phyloP scores from a whole-genome alignment of 2,888 invertebrate genomes.

The Xanthorhoe designata region DNA sequence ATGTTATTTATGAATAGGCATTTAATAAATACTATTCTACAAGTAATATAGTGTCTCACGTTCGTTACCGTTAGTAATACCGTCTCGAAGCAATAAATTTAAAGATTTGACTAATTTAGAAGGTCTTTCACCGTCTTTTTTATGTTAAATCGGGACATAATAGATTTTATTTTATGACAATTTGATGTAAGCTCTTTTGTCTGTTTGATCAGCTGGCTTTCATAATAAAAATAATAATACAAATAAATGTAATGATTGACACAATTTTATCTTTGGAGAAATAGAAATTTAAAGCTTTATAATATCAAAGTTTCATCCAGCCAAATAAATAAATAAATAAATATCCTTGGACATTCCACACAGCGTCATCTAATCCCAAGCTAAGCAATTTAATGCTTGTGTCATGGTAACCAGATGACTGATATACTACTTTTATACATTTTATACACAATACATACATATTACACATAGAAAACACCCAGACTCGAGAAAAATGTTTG shows the following conservation, averaged over 20 bases:
- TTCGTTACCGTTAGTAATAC: conserved; percentile 51
- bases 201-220: conserved; percentile 13
- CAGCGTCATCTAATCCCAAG: too few relatives aligned
- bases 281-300: too few relatives aligned
- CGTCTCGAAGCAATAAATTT: conserved; percentile 63
- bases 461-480: too few relatives aligned
- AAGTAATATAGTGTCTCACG: conserved; percentile 39
- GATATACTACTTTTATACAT: too few relatives aligned
- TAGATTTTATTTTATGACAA: conserved; percentile 22
- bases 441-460: too few relatives aligned
- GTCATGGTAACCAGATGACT: too few relatives aligned
- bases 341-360: too few relatives aligned
- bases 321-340: too few relatives aligned
- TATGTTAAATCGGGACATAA: conserved; percentile 18
- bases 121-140: conserved; percentile 60
- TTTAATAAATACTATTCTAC: neutral
- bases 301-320: too few relatives aligned
- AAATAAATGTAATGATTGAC: too few relatives aligned
- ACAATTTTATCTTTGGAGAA: neutral
- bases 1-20: neutral
- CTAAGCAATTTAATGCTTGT: too few relatives aligned
- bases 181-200: conserved; percentile 26
- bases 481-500: too few relatives aligned
- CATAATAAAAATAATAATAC: conserved; percentile 1
- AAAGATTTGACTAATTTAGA: conserved; percentile 67